These are phyloP conservation scores for Biston stratarius DNA, from an alignment of 2,888 invertebrate genomes.

Conservation along the genomic window DNA sequence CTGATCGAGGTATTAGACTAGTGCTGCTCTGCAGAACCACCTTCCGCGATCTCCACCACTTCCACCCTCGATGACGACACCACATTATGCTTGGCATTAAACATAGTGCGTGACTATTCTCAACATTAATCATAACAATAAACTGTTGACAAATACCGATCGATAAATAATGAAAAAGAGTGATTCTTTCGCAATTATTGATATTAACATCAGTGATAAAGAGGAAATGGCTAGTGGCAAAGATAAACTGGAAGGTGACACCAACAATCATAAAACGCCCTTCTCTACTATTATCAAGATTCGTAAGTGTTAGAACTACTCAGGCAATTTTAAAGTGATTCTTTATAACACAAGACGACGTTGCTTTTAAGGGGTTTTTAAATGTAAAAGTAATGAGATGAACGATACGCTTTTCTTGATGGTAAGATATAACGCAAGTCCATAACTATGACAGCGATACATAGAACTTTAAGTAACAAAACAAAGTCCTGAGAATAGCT, in stretches of 20 bases:
- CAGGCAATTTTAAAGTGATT: background rate
- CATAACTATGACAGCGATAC: no score
- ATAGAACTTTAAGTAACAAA: no score
- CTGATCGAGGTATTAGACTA: background rate
- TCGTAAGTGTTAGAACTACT: slow-evolving; percentile 65
- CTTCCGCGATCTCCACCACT: slow-evolving; percentile 1
- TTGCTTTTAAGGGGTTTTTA: no score
- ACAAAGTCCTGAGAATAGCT: no score
- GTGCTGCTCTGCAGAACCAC: slow-evolving; percentile 7
- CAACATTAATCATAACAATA: slow-evolving; percentile 10
- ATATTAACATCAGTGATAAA: slow-evolving; percentile 71
- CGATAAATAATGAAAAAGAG: slow-evolving; percentile 68
- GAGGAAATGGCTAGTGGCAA: slow-evolving; percentile 56
- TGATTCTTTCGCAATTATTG: slow-evolving; percentile 73
- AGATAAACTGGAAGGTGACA: slow-evolving; percentile 51
- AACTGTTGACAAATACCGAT: slow-evolving; percentile 28
- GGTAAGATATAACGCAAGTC: no score
- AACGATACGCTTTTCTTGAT: no score
- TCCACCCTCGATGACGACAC: background rate
- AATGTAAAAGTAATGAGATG: no score
- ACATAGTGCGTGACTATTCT: slow-evolving; percentile 18
- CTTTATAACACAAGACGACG: no score
- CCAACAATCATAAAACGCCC: slow-evolving; percentile 57
- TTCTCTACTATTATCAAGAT: slow-evolving; percentile 72
- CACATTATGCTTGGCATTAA: slow-evolving; percentile 14